A percentile compares a stretch with the other conserved stretches of the same genome.
These are phyloP conservation scores for Actinia equina DNA, from an alignment of 64 coral and sea anemone species.

Conservation along the genomic window DNA sequence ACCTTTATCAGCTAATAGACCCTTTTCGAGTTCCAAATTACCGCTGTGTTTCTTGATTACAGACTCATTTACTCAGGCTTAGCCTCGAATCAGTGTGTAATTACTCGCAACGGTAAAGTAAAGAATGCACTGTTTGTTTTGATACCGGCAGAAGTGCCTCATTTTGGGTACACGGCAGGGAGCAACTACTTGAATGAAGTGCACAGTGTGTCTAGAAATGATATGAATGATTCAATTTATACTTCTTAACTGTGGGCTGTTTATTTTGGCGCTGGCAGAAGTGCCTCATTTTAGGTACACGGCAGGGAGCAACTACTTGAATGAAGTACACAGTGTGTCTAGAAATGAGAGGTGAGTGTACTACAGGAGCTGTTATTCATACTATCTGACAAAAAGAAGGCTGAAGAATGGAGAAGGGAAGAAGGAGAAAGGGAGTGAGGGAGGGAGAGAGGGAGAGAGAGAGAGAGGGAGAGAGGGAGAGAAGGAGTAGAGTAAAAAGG, in stretches of 20 bases:
- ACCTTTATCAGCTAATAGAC: too few species aligned
- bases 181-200: conserved; percentile 41
- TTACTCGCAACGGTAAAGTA: too few species aligned
- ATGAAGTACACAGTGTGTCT: background rate
- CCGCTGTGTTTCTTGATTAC: too few species aligned
- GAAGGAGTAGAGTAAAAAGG: background rate
- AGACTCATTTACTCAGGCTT: too few species aligned
- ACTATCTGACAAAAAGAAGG: too few species aligned
- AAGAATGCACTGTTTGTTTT: background rate
- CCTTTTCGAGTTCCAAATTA: too few species aligned
- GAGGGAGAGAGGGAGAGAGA: too few species aligned
- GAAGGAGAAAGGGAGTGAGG: background rate
- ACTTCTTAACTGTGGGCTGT: background rate
- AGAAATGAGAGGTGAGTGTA: conserved; percentile 18
- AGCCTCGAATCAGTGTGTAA: too few species aligned
- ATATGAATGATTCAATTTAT: too few species aligned
- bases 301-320: conserved; percentile 41
- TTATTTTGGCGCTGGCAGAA: conserved; percentile 20
- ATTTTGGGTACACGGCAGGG: conserved; percentile 65
- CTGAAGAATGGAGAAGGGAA: background rate
- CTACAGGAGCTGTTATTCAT: background rate
- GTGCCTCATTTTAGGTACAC: conserved; percentile 70
- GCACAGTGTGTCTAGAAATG: too few species aligned
- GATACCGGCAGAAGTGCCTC: conserved; percentile 39
- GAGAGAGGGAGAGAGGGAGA: background rate